Evolutionary conservation across 1,140 invertebrate genomes (phyloP).

Genomic region (Drosophila chauvacae): DNA sequence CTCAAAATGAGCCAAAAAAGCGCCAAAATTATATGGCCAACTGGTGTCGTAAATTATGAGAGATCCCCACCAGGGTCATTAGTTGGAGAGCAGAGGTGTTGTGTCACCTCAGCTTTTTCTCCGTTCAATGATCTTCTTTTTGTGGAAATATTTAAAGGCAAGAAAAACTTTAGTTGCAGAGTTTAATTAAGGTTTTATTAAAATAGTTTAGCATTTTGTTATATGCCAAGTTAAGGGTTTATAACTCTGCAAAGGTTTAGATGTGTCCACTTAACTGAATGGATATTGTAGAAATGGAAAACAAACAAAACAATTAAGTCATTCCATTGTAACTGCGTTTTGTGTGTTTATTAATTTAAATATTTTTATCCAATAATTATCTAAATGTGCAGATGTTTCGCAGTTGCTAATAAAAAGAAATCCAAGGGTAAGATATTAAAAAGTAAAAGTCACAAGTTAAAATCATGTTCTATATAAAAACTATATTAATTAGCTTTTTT

Average conservation of each 20-base stretch:
- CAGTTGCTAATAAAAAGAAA: not conserved
- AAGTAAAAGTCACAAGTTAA: not conserved
- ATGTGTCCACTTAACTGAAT: not conserved
- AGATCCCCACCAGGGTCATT: slow-evolving; percentile 29
- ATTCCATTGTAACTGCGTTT: not conserved
- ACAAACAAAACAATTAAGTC: not conserved
- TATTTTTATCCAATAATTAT: too few species aligned
- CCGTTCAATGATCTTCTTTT: slow-evolving; percentile 25
- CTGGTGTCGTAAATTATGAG: slow-evolving; percentile 32
- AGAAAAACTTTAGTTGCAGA: not conserved
- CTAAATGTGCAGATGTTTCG: not conserved
- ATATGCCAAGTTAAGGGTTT: not conserved
- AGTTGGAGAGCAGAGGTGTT: slow-evolving; percentile 14
- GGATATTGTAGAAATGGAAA: not conserved
- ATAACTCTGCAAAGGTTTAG: not conserved
- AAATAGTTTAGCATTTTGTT: not conserved
- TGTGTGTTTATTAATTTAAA: not conserved
- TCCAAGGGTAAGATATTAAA: not conserved
- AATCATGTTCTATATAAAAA: not conserved
- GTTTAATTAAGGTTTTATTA: not conserved
- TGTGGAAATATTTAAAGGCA: not conserved
- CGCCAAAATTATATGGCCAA: not conserved
- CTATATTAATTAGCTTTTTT: too few species aligned
- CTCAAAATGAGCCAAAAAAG: slow-evolving; percentile 5
- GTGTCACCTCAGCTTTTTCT: slow-evolving; percentile 13